Evolutionary conservation across 1,140 invertebrate species (phyloP).

Genomic region (Heliconius hermathena): DNA sequence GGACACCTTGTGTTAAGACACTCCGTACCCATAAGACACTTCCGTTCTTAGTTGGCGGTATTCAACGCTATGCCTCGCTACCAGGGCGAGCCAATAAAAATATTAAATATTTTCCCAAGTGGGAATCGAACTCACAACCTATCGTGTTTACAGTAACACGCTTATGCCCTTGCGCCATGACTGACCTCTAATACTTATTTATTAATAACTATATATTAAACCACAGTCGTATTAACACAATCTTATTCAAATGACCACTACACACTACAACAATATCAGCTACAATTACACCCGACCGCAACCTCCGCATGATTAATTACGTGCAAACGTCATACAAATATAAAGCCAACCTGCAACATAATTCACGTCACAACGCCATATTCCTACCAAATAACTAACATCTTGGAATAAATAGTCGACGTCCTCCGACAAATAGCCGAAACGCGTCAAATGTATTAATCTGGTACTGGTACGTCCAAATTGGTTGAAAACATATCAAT

Average conservation of each 20-base stretch:
- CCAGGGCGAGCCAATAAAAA: no score
- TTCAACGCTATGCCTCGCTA: no score
- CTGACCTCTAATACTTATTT: not conserved
- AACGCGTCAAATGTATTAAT: conserved; percentile 27
- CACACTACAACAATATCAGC: not conserved
- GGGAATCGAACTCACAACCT: not conserved
- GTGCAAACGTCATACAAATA: conserved; percentile 23
- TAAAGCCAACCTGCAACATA: not conserved
- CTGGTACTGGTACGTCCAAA: conserved; percentile 22
- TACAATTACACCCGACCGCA: conserved; percentile 24
- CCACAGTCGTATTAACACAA: not conserved
- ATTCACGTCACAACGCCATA: not conserved
- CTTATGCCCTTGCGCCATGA: not conserved
- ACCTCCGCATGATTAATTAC: conserved; percentile 27
- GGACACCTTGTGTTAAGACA: no score
- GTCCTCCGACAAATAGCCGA: conserved; percentile 10
- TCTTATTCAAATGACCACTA: not conserved
- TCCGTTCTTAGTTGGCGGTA: no score
- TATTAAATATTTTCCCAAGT: no score
- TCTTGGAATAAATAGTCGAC: conserved; percentile 12
- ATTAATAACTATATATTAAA: not conserved
- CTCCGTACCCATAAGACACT: no score
- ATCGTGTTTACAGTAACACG: not conserved
- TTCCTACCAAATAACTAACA: conserved; percentile 1
- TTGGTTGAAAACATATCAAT: conserved; percentile 37